Base-by-base conservation (phyloP, 2,113 vertebrate species). In the Callionymus lyra region DNA sequence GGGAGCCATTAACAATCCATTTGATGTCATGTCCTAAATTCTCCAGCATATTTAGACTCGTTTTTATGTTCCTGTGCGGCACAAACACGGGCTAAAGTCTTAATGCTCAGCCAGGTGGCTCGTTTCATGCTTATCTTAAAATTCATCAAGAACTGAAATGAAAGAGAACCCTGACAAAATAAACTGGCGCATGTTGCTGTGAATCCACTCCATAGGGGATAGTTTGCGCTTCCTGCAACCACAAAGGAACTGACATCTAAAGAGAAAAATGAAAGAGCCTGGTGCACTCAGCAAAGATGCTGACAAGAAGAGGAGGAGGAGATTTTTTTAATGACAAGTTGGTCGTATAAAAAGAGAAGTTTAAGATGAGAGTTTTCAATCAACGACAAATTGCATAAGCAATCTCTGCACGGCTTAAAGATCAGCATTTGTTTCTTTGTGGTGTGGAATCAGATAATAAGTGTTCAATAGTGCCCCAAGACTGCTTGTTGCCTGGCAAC, bases 241-340 rank as follows among this genome's bases (percentile, higher is more conserved):
- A 69, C 64, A 75, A 74, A 73, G 68, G 64, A 74, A 73, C 72
- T 68, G 72, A 77, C 72, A 79, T 79, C 69, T 76, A 61, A 79
- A 59, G 61, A 12, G 38, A 19, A 19, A n/a, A 18, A 40, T 18
- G 64, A 75, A 70, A 51, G 52, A 56, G 72, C 58, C 66, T 50
- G 16, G 57, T 68, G 72, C 62, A 62, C 63, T 27, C 18, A 46
- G 50, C 60, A 73, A 56, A 64, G 56, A 70, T 68, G 18, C 56
- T 68, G 72, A 72, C 57, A 65, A 18, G 34, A 42, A 14, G 50
- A 45, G 59, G 44, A 39, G 50, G 60, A 45, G 44, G 37, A 47
- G 37, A 47, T 65, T 66, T 61, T 56, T 27, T 27, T 27, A 12
- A 33, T 41, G 41, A 54, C 50, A 16, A 31, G 10, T 33, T 38